Percentiles rank a stretch among this genome's conserved stretches.
Conservation (phyloP, 2,797 vertebrate species). For the Manis pentadactyla region DNA sequence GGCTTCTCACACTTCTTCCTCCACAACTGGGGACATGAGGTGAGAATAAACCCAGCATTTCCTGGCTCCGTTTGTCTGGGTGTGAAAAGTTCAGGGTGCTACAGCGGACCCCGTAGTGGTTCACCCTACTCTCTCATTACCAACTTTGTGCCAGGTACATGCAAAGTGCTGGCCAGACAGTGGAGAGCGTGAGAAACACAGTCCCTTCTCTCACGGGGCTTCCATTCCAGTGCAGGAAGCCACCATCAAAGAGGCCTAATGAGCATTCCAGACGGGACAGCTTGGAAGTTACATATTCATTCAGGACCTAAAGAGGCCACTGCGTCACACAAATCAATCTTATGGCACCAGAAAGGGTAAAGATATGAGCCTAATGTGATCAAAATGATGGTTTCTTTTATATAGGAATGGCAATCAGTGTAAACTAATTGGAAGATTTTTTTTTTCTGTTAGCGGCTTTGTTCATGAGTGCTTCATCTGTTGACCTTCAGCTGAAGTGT, state of each 20-base stretch:
- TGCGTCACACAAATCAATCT: not conserved
- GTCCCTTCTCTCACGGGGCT: rapidly evolving
- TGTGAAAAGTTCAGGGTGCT: not conserved
- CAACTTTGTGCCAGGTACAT: rapidly evolving
- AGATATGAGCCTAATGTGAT: not conserved
- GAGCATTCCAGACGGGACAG: not conserved
- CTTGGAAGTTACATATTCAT: not conserved
- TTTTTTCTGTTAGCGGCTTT: not conserved
- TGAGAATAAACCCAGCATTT: not conserved
- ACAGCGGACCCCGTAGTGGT: not conserved
- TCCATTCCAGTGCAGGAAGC: not conserved
- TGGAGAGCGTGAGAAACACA: rapidly evolving
- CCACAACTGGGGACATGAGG: not conserved
- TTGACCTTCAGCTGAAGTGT: constrained; percentile 33
- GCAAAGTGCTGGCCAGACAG: rapidly evolving
- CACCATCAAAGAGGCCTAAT: not conserved
- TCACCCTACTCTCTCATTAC: not conserved
- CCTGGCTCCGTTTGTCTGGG: not conserved
- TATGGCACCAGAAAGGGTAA: not conserved
- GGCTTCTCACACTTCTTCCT: not conserved
- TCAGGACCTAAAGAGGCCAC: not conserved
- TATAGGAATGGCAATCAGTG: not conserved
- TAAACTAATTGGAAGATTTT: not conserved
- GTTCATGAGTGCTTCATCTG: constrained; percentile 19
- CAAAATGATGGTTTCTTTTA: constrained; percentile 36